Evolutionary conservation across 2,797 vertebrate species (phyloP).

Genomic region (Ciconia nigra): DNA sequence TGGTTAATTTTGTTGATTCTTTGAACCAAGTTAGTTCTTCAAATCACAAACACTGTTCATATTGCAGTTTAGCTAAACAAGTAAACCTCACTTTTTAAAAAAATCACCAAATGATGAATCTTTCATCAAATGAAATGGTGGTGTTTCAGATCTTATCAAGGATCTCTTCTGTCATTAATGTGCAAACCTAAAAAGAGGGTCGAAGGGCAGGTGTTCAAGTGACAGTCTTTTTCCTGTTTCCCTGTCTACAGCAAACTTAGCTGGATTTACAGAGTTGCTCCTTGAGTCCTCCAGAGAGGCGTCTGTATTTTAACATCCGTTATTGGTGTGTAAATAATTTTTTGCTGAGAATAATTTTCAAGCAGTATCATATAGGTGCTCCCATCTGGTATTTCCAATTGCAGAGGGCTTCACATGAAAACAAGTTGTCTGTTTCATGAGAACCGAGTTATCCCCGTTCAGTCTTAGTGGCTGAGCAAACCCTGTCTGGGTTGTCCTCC

Average conservation of each 20-base stretch:
- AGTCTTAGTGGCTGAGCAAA: not conserved
- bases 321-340: not conserved
- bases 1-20: not conserved
- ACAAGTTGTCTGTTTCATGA: not conserved
- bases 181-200: not conserved
- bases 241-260: not conserved
- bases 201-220: not conserved
- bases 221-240: not conserved
- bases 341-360: not conserved
- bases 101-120: not conserved
- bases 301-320: not conserved
- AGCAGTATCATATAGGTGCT: not conserved
- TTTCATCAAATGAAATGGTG: not conserved
- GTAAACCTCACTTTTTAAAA: not conserved
- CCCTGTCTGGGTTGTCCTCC: not conserved
- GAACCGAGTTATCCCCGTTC: not conserved
- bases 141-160: not conserved
- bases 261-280: not conserved
- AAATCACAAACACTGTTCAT: not conserved
- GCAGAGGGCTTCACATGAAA: not conserved
- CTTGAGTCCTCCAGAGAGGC: not conserved
- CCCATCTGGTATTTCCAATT: not conserved
- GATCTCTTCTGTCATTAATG: not conserved
- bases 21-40: not conserved
- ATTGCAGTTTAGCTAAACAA: not conserved